Percentiles rank a stretch among this genome's conserved stretches.
phyloP scores from a whole-genome alignment of 2,797 vertebrate species.

The Anas bahamensis region DNA sequence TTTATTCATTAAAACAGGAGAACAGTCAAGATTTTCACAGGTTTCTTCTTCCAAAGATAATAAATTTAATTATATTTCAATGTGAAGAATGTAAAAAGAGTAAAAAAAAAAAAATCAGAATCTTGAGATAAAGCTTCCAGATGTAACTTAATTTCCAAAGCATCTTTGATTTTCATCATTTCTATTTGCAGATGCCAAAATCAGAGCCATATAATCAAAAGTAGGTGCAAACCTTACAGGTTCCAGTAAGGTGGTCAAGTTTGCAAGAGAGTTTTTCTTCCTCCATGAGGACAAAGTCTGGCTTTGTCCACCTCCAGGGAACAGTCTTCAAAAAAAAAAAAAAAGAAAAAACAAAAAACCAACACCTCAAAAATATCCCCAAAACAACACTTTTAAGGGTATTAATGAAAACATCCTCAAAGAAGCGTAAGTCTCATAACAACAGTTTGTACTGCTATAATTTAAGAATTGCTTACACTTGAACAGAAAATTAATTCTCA shows the following conservation, averaged over 20 bases:
- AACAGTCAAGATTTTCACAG: neutral
- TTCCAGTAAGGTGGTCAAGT: neutral
- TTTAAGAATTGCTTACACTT: neutral
- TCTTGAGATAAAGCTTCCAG: neutral
- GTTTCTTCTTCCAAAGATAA: constrained; percentile 4
- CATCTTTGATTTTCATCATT: neutral
- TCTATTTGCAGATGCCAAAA: neutral
- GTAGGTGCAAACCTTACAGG: neutral
- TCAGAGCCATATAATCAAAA: neutral
- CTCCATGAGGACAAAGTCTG: neutral
- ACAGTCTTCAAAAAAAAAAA: neutral
- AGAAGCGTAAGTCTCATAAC: neutral
- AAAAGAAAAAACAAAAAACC: neutral
- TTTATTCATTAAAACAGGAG: neutral
- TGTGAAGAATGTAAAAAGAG: neutral
- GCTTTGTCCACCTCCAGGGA: neutral
- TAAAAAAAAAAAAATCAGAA: neutral
- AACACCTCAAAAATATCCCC: neutral
- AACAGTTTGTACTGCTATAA: neutral
- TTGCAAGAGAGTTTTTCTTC: neutral
- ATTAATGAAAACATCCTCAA: neutral
- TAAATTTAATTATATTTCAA: neutral
- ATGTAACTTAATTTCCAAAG: neutral
- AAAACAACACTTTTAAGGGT: neutral
- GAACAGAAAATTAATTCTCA: neutral